Evolutionary conservation across 2,113 vertebrate genomes (phyloP).

Genomic region (Nothocercus julius): DNA sequence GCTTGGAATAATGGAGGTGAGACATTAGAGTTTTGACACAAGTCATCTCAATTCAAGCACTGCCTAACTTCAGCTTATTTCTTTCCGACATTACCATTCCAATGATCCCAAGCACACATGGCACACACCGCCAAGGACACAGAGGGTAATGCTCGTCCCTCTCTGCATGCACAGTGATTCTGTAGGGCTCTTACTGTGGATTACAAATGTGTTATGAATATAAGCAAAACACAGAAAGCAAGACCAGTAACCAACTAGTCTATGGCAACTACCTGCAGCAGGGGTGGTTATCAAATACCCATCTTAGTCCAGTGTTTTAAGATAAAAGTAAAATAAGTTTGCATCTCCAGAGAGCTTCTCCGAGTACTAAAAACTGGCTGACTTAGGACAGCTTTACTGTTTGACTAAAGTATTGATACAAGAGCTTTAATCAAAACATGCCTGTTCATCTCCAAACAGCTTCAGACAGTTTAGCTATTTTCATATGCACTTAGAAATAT

Average conservation of each 20-base stretch:
- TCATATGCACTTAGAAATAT: not conserved
- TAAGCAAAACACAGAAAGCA: not conserved
- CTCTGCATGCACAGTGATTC: fast-evolving
- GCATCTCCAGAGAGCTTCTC: not conserved
- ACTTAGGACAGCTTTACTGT: not conserved
- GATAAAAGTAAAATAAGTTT: not conserved
- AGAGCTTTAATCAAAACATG: not conserved
- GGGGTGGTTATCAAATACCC: no score
- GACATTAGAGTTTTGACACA: not conserved
- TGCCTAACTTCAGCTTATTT: not conserved
- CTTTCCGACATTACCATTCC: not conserved
- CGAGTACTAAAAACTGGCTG: not conserved
- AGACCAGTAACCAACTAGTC: not conserved
- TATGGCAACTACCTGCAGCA: not conserved
- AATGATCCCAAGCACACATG: no score
- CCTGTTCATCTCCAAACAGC: not conserved
- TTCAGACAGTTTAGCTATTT: not conserved
- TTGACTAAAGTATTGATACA: not conserved
- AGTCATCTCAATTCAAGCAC: not conserved
- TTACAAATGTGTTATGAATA: not conserved
- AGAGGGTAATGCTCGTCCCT: not conserved
- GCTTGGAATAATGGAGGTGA: not conserved
- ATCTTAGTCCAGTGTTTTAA: not conserved
- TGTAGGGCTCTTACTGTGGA: not conserved
- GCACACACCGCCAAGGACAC: not conserved